Conservation (phyloP, 2,797 vertebrate genomes). For the Artibeus lituratus region DNA sequence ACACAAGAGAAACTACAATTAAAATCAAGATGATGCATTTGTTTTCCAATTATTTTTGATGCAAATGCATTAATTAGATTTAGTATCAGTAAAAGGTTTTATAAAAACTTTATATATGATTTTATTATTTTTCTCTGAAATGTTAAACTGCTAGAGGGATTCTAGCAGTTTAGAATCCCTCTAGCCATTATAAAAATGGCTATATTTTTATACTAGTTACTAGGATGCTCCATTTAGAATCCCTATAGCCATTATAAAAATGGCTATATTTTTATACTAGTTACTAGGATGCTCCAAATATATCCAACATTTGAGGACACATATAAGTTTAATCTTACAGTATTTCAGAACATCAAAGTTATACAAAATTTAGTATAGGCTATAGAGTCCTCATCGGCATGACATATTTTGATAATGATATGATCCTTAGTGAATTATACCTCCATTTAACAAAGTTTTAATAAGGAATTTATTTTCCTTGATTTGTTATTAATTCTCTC, state of each 20-base stretch:
- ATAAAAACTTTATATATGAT: neutral
- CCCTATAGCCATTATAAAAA: too few species aligned
- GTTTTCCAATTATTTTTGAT: slow-evolving; percentile 9
- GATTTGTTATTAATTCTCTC: slow-evolving; percentile 77
- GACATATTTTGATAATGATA: slow-evolving; percentile 82
- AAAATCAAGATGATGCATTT: slow-evolving; percentile 16
- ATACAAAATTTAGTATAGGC: slow-evolving; percentile 79
- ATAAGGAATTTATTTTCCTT: slow-evolving; percentile 78
- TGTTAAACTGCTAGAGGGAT: slow-evolving; percentile 19
- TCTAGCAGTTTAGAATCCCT: too few species aligned
- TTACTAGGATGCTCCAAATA: slow-evolving; percentile 72
- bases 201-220: slow-evolving; percentile 63
- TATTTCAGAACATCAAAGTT: slow-evolving; percentile 78
- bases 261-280: slow-evolving; percentile 54
- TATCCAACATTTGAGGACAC: slow-evolving; percentile 64
- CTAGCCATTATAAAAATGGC: too few species aligned
- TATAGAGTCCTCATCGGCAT: slow-evolving; percentile 73
- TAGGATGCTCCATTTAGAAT: slow-evolving; percentile 69
- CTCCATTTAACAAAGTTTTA: slow-evolving; percentile 80
- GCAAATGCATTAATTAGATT: neutral
- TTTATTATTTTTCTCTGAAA: neutral
- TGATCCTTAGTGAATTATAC: slow-evolving; percentile 81
- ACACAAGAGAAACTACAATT: slow-evolving; percentile 22
- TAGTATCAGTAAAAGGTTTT: neutral
- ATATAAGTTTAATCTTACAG: slow-evolving; percentile 78